Percentiles rank a stretch among this genome's conserved stretches.
Evolutionary conservation across 2,888 invertebrate species (phyloP).

Genomic region (Tanypteryx hageni): DNA sequence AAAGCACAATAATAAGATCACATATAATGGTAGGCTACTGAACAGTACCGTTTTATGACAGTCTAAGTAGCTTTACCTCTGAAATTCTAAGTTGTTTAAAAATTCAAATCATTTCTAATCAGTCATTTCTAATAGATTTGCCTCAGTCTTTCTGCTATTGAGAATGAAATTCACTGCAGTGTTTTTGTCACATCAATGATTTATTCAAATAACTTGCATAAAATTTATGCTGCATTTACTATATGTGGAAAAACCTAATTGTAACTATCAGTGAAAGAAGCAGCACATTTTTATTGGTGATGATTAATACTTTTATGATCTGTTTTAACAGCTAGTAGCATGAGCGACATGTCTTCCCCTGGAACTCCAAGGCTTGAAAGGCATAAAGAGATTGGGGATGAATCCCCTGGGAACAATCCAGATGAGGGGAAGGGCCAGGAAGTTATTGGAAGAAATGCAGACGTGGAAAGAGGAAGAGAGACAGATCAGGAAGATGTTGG

Average conservation of each 20-base stretch:
- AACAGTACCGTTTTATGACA: too few species aligned
- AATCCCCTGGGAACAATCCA: conserved; percentile 50
- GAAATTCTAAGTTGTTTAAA: too few species aligned
- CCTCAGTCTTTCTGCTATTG: too few species aligned
- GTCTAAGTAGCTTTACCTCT: too few species aligned
- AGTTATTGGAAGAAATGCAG: background rate
- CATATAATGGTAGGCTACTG: too few species aligned
- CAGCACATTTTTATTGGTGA: too few species aligned
- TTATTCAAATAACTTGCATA: background rate
- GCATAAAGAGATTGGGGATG: conserved; percentile 43
- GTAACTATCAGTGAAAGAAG: background rate
- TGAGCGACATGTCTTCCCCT: conserved; percentile 66
- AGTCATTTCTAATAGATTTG: too few species aligned
- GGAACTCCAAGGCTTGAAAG: conserved; percentile 60
- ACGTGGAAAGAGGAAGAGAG: conserved; percentile 24
- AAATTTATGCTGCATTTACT: background rate
- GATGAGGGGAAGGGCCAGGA: conserved; percentile 49
- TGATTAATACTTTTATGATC: background rate
- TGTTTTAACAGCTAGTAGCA: conserved; percentile 64
- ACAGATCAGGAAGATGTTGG: conserved; percentile 55
- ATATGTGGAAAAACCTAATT: background rate
- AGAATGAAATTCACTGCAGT: background rate
- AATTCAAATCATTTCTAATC: too few species aligned
- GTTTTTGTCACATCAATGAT: background rate
- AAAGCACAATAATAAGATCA: too few species aligned